Conservation (phyloP, 2,888 invertebrate species). For the Meloe dianella region DNA sequence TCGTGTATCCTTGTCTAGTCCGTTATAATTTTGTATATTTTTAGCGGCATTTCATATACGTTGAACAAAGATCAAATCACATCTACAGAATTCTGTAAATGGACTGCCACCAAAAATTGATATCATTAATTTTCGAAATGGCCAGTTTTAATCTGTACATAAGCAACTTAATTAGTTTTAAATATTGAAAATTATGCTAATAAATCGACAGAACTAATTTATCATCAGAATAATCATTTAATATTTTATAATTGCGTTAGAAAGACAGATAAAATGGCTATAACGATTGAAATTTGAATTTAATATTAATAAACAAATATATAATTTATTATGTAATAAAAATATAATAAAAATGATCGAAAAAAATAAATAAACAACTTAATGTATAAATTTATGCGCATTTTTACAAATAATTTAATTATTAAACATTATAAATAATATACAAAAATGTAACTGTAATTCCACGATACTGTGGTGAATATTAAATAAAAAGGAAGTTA, state of each 20-base stretch:
- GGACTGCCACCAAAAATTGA: neutral
- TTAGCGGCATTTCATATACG: no score
- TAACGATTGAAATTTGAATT: slow-evolving; percentile 8
- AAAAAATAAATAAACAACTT: neutral
- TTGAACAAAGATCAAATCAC: neutral
- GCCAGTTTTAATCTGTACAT: neutral
- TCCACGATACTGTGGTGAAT: slow-evolving; percentile 20
- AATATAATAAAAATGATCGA: neutral
- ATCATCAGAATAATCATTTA: slow-evolving; percentile 4
- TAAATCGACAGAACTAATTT: slow-evolving; percentile 9
- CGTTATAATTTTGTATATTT: no score
- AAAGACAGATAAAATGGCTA: neutral
- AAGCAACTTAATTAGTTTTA: neutral
- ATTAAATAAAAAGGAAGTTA: slow-evolving; percentile 36
- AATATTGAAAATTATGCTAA: neutral
- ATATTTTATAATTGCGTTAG: slow-evolving; percentile 6
- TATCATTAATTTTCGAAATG: neutral
- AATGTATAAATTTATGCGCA: slow-evolving; percentile 1
- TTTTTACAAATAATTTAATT: neutral
- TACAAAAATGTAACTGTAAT: slow-evolving; percentile 15
- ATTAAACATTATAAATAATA: neutral
- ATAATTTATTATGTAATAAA: slow-evolving; percentile 12
- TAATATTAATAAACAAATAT: neutral
- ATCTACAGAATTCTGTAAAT: no score
- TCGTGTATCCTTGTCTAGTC: no score